phyloP scores from a whole-genome alignment of 2,113 vertebrate genomes.

The Laterallus jamaicensis region DNA sequence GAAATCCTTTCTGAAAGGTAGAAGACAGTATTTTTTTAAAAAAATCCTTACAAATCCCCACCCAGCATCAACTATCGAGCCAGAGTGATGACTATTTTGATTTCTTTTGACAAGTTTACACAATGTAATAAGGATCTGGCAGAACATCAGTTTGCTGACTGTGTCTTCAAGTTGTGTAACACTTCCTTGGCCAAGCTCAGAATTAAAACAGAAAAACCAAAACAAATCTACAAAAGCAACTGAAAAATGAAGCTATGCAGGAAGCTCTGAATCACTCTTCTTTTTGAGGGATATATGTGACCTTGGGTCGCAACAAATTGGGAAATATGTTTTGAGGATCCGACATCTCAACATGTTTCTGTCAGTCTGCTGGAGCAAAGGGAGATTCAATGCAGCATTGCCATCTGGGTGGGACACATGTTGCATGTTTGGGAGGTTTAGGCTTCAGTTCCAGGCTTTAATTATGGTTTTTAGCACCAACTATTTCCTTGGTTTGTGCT shows the following conservation, averaged over 20 bases:
- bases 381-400: not conserved
- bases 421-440: not conserved
- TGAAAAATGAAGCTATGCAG: not conserved
- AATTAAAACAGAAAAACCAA: not conserved
- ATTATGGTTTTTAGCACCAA: not conserved
- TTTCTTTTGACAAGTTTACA: slow-evolving; percentile 4
- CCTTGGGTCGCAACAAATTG: not conserved
- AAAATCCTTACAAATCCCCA: not conserved
- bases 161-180: slow-evolving; percentile 1
- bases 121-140: not conserved
- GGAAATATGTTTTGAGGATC: not conserved
- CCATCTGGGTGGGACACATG: fast-evolving
- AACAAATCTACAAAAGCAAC: too few species aligned
- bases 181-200: not conserved
- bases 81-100: not conserved
- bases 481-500: not conserved
- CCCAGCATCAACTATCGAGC: not conserved
- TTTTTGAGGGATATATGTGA: not conserved
- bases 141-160: slow-evolving; percentile 8
- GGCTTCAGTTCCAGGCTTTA: not conserved
- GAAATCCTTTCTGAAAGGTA: not conserved
- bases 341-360: not conserved
- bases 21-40: not conserved
- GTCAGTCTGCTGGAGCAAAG: not conserved
- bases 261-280: not conserved